Evolutionary conservation across 2,888 invertebrate genomes (phyloP).

Genomic region (Gortyna flavago): DNA sequence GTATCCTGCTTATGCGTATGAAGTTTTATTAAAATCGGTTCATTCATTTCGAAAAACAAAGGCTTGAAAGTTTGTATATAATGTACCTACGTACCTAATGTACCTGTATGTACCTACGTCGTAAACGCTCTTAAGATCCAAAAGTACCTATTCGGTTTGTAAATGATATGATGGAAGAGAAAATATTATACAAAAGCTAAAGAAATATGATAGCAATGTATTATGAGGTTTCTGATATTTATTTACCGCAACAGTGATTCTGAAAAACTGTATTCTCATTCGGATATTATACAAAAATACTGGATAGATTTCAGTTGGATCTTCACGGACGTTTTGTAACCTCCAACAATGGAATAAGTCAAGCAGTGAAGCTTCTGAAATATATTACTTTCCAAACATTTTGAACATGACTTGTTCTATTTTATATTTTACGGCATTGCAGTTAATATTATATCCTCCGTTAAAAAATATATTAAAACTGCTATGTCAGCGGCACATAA

Average conservation of each 20-base stretch:
- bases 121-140: too few species aligned
- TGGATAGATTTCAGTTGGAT: conserved; percentile 25
- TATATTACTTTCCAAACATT: conserved; percentile 43
- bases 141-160: neutral
- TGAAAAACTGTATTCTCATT: conserved; percentile 28
- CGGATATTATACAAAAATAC: conserved; percentile 39
- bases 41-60: too few species aligned
- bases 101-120: too few species aligned
- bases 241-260: conserved; percentile 10
- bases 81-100: too few species aligned
- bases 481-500: conserved; percentile 1
- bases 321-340: conserved; percentile 44
- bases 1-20: too few species aligned
- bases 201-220: neutral
- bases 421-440: conserved; percentile 15
- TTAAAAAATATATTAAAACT: conserved; percentile 17
- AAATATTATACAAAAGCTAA: neutral
- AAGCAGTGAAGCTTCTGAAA: conserved; percentile 40
- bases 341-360: conserved; percentile 49
- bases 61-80: too few species aligned
- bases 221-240: neutral
- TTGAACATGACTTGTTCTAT: conserved; percentile 16
- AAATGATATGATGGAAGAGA: neutral
- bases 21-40: too few species aligned
- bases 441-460: conserved; percentile 1